Base-by-base conservation (phyloP, 2,888 invertebrate species). In the Bimastos eiseni region DNA sequence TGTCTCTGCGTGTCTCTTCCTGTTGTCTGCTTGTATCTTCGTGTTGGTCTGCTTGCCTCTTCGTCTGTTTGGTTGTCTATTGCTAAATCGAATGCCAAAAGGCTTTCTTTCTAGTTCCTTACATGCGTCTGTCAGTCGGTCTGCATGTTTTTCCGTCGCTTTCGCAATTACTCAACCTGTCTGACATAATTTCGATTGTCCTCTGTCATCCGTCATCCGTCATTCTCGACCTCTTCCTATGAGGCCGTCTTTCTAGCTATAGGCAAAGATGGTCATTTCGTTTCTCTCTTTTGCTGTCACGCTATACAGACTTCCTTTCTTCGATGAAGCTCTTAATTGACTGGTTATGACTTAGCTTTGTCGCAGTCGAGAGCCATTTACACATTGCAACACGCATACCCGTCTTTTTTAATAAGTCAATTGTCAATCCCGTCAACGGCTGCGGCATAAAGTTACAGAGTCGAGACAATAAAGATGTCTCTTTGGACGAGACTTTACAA, bases 81-180 rank as follows among this genome's bases (percentile, higher is more conserved):
- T 11, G 41, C 17, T 13, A 17, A 41, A 5, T 41, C 41, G 13
- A 38, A 38, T 41, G 41, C 41, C 41, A 41, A 41, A 41, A 1
- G 1, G 41, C 17, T 41, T 41, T 41, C 41, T 41, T 41, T 1
- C 1, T 13, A 41, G 13, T 41, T 41, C 24, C 49, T 49, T 49
- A 21, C 24, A 70, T 11, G 6, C 6, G 17, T 70, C 49, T 49
- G 49, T 24, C 49, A 21, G 49, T 24, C 70, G 30, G 70, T 70
- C 70, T 70, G n/a, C 30, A 8, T n/a, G 70, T 70, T 70, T n/a
- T 70, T 70, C 30, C 6, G 30, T 70, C n/a, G 30, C 70, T 70
- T 70, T 70, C n/a, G 30, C n/a, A 70, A 70, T n/a, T 70, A 70
- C n/a, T 70, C n/a, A 70, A n/a, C 70, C 70, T 70, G 70, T 70